These are phyloP conservation scores for Paralvinella palmiformis DNA, from an alignment of 1,140 invertebrate species.

Conservation along the genomic window DNA sequence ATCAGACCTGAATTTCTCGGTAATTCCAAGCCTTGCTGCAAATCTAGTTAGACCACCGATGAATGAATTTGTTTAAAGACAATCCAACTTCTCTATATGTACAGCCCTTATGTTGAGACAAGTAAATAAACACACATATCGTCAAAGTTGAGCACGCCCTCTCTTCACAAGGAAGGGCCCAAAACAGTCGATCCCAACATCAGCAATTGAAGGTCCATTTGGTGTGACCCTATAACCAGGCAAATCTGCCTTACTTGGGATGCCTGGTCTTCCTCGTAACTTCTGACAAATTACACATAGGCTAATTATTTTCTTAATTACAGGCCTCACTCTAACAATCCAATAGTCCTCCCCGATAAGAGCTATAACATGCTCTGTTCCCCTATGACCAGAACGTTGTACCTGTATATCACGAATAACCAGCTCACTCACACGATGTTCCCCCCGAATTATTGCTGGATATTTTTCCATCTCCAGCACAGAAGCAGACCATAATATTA, in stretches of 20 bases:
- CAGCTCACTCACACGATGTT: not conserved
- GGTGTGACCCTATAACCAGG: not conserved
- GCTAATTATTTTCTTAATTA: not conserved
- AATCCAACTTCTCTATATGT: slow-evolving; percentile 14
- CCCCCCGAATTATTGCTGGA: slow-evolving; percentile 9
- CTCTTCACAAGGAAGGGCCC: slow-evolving; percentile 15
- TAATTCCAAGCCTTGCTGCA: slow-evolving; percentile 9
- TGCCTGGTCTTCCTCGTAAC: not conserved
- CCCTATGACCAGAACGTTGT: not conserved
- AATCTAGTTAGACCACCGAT: slow-evolving; percentile 8
- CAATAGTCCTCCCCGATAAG: not conserved
- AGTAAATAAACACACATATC: slow-evolving; percentile 19
- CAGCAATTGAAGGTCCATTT: not conserved
- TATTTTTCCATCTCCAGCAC: not conserved
- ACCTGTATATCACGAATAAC: slow-evolving; percentile 4
- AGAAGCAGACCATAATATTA: not conserved
- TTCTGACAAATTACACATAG: slow-evolving; percentile 4
- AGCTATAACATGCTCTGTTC: not conserved
- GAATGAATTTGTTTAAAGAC: slow-evolving; percentile 15
- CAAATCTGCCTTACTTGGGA: not conserved
- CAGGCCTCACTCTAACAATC: not conserved
- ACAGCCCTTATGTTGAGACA: slow-evolving; percentile 18
- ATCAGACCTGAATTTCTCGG: slow-evolving; percentile 11
- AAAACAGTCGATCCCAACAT: slow-evolving; percentile 13
- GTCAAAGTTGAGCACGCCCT: not conserved